Base-by-base conservation (phyloP, 1,140 invertebrate species). In the Psilanteris sp. region DNA sequence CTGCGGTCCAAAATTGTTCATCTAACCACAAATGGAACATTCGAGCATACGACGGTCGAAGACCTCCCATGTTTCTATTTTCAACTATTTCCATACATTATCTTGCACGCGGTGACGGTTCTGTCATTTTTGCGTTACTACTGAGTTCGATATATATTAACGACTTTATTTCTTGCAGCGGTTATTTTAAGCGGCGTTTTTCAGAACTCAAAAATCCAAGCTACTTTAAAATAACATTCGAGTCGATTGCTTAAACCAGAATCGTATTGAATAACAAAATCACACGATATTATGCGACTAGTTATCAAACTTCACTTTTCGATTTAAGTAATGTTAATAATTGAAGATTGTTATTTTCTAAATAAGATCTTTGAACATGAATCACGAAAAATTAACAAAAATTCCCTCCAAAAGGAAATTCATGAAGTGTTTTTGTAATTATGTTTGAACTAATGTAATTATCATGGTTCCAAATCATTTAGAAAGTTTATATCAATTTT, bases 1-100 rank as follows among this genome's bases (percentile, higher is more conserved):
- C 62, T 77, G 77, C 79, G 76, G 81, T 83, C 85, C 84, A 86
- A 87, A 85, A 85, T 87, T 85, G 84, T 85, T 68, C 70, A 64
- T 64, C 44, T 29, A 55, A 61, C 11, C 29, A 31, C 57, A 34
- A 32, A 74, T 15, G 71, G 77, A 70, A 39, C 48, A 68, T 43
- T 8, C 79, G 64, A 48, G n/a, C 55, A 36, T 24, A 73, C 79
- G 57, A 78, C 79, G 83, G 84, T 76, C 82, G 83, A 84, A 85
- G 83, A 85, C 83, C 84, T 84, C 50, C 14, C 24, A 52, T 72
- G 6, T 10, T 48, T 61, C 43, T 55, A 68, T 62, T 73, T 55
- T 43, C 26, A 57, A 48, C 39, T 44, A 48, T 68, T 68, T 55
- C 48, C 46, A 62, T 57, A 55, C 61, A 64, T 62, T 59, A 32